These are phyloP conservation scores for Epistrophella euchroma DNA, from an alignment of 2,888 invertebrate genomes.

Conservation along the genomic window DNA sequence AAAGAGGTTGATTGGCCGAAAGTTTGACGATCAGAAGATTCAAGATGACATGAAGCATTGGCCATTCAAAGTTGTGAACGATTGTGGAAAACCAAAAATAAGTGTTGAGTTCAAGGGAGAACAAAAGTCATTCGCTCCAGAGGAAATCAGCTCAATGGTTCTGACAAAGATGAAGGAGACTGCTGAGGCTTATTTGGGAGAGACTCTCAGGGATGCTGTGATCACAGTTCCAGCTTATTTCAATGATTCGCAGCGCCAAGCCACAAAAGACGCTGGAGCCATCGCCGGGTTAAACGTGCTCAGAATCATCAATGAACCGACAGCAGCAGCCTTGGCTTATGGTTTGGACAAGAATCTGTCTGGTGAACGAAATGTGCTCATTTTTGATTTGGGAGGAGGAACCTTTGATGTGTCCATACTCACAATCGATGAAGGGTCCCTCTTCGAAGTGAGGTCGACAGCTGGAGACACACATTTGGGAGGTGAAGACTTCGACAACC, in stretches of 20 bases:
- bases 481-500: slow-evolving; percentile 95
- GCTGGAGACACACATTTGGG: slow-evolving; percentile 97
- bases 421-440: slow-evolving; percentile 94
- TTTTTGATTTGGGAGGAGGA: slow-evolving; percentile 88
- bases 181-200: slow-evolving; percentile 94
- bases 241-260: slow-evolving; percentile 94
- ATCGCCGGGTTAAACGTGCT: slow-evolving; percentile 95
- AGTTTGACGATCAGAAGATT: slow-evolving; percentile 93
- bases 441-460: slow-evolving; percentile 96
- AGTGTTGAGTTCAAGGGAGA: slow-evolving; percentile 95
- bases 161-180: slow-evolving; percentile 96
- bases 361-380: slow-evolving; percentile 92
- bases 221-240: slow-evolving; percentile 96
- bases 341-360: slow-evolving; percentile 93
- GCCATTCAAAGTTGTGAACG: slow-evolving; percentile 94
- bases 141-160: slow-evolving; percentile 97
- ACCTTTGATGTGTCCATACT: slow-evolving; percentile 98
- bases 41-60: slow-evolving; percentile 97
- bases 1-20: slow-evolving; percentile 95
- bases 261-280: slow-evolving; percentile 96
- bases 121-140: slow-evolving; percentile 93
- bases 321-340: slow-evolving; percentile 96
- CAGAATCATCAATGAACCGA: slow-evolving; percentile 96
- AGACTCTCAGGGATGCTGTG: slow-evolving; percentile 92
- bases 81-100: slow-evolving; percentile 92